Base-by-base conservation (phyloP, 2,797 vertebrate species). In the Eulemur rubriventer region DNA sequence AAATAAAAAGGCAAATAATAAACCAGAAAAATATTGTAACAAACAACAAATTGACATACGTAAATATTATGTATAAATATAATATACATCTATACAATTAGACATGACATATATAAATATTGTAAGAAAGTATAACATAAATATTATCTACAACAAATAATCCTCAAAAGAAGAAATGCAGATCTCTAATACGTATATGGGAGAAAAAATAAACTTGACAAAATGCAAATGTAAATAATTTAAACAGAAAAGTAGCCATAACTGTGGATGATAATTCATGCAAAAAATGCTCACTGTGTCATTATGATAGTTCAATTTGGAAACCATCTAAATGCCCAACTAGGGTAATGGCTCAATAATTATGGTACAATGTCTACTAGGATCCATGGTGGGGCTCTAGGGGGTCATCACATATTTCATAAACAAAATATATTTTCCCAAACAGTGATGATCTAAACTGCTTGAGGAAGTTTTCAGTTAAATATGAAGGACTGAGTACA, bases 191-290 rank as follows among this genome's bases (percentile, higher is more conserved):
- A 81, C 11, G 59, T 50, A 70, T 50, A 50, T 63, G 35, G 59
- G 9, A 81, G n/a, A 9, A 89, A 85, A 94, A 79, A 89, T 38
- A 35, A 35, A 84, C n/a, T 38, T 50, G 5, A 93, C 87, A 41
- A 91, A 95, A 63, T 69, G 50, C 16, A 96, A 67, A 83, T 88
- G 48, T 90, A 86, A 90, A 85, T 4, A 87, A 78, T 57, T 92
- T 87, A 86, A 76, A 63, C 41, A 55, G n/a, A 43, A 95, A 94
- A 93, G 70, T 76, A 76, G 8, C 30, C 35, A 43, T 76, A 88
- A 93, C 14, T 48, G 4, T 57, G 20, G 38, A 16, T 48, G 57
- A 35, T 48, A 92, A 57, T 52, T 89, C 28, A 92, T 33, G 13
- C 18, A 86, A 11, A 92, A 63, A 96, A 89, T 82, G 46, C 5